Percentiles rank a stretch among this genome's conserved stretches.
Conservation (phyloP, 2,888 invertebrate species). For the Coenonympha arcania region DNA sequence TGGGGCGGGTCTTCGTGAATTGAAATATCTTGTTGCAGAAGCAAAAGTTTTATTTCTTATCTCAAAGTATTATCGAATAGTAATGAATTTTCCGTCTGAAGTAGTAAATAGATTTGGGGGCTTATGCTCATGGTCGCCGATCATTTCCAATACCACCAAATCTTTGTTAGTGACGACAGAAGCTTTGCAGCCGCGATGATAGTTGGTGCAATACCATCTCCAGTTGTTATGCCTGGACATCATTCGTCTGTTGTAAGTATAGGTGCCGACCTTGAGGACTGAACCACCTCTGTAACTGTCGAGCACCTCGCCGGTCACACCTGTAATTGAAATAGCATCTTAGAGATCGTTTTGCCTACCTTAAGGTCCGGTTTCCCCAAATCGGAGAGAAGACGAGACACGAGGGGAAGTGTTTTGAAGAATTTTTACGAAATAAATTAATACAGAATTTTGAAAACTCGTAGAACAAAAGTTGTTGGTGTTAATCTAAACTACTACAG, state of each 20-base stretch:
- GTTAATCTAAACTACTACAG: too few relatives aligned
- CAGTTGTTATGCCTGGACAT: constrained; percentile 10
- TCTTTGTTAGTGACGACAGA: constrained; percentile 24
- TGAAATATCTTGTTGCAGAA: too few relatives aligned
- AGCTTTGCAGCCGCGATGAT: constrained; percentile 33
- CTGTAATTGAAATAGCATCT: constrained; percentile 8
- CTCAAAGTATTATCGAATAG: constrained; percentile 6
- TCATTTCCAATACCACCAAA: constrained; percentile 10
- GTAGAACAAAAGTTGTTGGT: too few relatives aligned
- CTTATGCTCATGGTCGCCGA: constrained; percentile 27
- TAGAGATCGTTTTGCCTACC: neutral
- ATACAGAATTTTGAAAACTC: too few relatives aligned
- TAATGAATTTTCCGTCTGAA: constrained; percentile 7
- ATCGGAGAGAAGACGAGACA: too few relatives aligned
- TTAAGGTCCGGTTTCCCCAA: too few relatives aligned
- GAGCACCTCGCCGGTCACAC: constrained; percentile 6
- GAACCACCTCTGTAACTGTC: constrained; percentile 11
- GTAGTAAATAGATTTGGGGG: constrained; percentile 16
- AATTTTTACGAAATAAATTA: too few relatives aligned
- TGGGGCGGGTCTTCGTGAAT: too few relatives aligned
- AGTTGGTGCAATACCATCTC: constrained; percentile 33
- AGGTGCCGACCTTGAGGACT: constrained; percentile 10
- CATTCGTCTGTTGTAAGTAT: constrained; percentile 22
- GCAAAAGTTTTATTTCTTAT: too few relatives aligned
- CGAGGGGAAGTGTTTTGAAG: too few relatives aligned